These are phyloP conservation scores for Nomada flava DNA, from an alignment of 2,888 invertebrate genomes.

Conservation along the genomic window DNA sequence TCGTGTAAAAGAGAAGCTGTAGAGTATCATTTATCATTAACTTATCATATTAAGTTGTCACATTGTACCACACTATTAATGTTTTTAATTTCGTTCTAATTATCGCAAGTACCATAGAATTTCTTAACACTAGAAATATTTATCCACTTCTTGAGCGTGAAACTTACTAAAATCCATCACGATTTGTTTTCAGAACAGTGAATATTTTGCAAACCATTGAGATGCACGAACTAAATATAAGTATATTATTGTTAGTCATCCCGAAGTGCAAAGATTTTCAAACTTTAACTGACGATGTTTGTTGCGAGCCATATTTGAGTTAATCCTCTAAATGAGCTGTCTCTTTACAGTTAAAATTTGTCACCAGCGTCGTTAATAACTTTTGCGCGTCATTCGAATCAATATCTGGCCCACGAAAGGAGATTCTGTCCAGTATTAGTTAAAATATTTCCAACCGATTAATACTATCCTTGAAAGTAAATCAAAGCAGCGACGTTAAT, in stretches of 20 bases:
- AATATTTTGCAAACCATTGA: not conserved
- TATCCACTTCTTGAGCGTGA: not conserved
- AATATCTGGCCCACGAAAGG: constrained; percentile 12
- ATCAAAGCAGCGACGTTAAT: constrained; percentile 19
- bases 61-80: too few species aligned
- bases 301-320: constrained; percentile 9
- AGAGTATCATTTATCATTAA: too few species aligned
- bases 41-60: too few species aligned
- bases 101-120: too few species aligned
- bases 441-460: constrained; percentile 52
- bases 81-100: too few species aligned
- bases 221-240: not conserved
- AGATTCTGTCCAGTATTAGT: constrained; percentile 40
- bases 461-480: constrained; percentile 12
- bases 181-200: too few species aligned
- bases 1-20: too few species aligned
- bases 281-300: constrained; percentile 46
- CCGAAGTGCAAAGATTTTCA: constrained; percentile 11
- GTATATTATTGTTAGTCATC: constrained; percentile 8
- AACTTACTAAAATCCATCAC: not conserved
- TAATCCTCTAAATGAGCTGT: constrained; percentile 38
- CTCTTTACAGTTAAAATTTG: constrained; percentile 26
- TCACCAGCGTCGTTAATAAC: constrained; percentile 23
- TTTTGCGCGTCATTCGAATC: constrained; percentile 38
- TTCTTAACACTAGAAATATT: too few species aligned